These are phyloP conservation scores for Pampusana beccarii DNA, from an alignment of 2,113 vertebrate genomes.

Conservation along the genomic window DNA sequence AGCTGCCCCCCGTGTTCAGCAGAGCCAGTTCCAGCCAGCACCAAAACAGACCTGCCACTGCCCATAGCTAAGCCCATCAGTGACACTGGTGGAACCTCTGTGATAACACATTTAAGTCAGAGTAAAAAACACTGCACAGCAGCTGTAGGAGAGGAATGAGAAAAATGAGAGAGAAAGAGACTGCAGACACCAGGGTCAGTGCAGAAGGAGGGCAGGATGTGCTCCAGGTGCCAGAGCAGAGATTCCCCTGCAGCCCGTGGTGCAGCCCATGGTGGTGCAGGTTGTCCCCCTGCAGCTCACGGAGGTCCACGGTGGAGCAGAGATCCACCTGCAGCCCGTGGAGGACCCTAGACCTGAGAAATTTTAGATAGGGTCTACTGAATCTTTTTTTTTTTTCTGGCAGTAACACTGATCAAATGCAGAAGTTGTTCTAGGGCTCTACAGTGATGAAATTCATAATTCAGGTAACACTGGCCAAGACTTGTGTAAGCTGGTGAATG, in stretches of 20 bases:
- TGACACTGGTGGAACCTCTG: neutral
- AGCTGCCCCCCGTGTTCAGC: neutral
- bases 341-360: neutral
- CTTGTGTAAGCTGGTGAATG: neutral
- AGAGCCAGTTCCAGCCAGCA: neutral
- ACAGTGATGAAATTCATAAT: neutral
- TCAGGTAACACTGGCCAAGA: neutral
- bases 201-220: neutral
- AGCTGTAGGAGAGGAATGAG: neutral
- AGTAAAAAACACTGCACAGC: neutral
- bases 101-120: neutral
- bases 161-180: neutral
- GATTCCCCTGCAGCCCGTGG: neutral
- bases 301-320: neutral
- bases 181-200: neutral
- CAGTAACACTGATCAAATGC: neutral
- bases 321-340: neutral
- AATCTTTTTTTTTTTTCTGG: neutral
- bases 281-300: neutral
- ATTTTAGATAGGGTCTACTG: neutral
- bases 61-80: neutral
- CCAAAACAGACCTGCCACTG: neutral
- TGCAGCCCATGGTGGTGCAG: neutral
- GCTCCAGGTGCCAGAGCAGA: neutral
- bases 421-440: neutral